These are phyloP conservation scores for Condylostylus longicornis DNA, from an alignment of 1,140 invertebrate species.

Conservation along the genomic window DNA sequence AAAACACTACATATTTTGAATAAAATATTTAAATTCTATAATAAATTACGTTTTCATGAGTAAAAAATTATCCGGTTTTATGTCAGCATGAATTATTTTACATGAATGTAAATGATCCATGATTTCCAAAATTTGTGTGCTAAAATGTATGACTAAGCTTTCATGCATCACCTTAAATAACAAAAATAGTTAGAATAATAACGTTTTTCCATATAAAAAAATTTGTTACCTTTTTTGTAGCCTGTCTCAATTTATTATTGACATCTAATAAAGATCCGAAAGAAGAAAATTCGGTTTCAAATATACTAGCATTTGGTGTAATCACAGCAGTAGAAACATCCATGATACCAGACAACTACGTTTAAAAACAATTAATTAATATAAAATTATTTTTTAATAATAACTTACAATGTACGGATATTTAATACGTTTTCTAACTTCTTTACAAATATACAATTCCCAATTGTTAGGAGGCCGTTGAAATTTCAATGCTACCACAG, in stretches of 20 bases:
- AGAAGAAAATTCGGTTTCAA: conserved; percentile 63
- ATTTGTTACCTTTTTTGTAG: conserved; percentile 39
- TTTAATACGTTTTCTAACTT: conserved; percentile 51
- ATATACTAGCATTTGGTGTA: conserved; percentile 58
- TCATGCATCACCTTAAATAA: conserved; percentile 42
- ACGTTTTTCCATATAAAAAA: too few relatives aligned
- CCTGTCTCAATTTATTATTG: conserved; percentile 53
- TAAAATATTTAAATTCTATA: conserved; percentile 2
- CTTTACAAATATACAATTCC: conserved; percentile 69
- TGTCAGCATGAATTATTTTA: conserved; percentile 89
- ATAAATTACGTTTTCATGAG: conserved; percentile 53
- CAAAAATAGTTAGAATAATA: background rate
- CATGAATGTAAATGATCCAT: conserved; percentile 77
- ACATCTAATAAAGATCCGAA: conserved; percentile 67
- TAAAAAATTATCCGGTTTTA: conserved; percentile 95
- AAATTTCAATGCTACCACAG: conserved; percentile 54
- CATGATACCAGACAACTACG: conserved; percentile 45
- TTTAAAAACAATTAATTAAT: background rate
- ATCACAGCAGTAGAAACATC: conserved; percentile 50
- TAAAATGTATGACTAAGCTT: conserved; percentile 63
- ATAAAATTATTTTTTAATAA: background rate
- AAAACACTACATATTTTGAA: conserved; percentile 4
- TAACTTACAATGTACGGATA: conserved; percentile 45
- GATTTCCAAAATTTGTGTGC: conserved; percentile 77
- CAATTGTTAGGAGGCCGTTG: conserved; percentile 65